Evolutionary conservation across 2,113 vertebrate species (phyloP).

Genomic region (Python bivittatus): DNA sequence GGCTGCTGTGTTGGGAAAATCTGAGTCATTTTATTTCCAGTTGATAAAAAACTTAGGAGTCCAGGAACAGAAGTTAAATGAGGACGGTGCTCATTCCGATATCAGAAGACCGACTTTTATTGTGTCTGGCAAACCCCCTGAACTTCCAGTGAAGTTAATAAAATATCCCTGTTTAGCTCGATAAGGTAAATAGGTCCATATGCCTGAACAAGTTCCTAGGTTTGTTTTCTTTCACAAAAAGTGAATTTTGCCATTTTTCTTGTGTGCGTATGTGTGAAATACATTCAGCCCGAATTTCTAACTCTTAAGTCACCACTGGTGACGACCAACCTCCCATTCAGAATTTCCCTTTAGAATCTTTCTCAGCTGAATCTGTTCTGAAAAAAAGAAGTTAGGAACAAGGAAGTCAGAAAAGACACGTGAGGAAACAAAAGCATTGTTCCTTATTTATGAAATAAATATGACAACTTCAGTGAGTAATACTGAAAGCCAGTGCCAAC

Average conservation of each 20-base stretch:
- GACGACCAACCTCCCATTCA: background rate
- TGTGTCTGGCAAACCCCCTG: background rate
- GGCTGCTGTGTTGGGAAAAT: background rate
- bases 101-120: background rate
- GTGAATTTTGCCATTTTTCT: background rate
- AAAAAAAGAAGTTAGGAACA: background rate
- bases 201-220: background rate
- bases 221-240: background rate
- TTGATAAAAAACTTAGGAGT: background rate
- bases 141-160: background rate
- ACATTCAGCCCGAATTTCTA: background rate
- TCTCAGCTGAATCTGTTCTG: background rate
- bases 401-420: background rate
- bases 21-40: background rate
- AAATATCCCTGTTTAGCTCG: background rate
- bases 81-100: background rate
- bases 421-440: background rate
- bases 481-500: background rate
- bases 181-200: background rate
- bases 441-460: background rate
- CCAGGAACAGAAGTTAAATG: background rate
- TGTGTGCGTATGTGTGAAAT: background rate
- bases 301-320: background rate
- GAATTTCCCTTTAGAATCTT: background rate
- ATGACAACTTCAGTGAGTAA: background rate